Percentiles rank a stretch among this genome's conserved stretches.
These are phyloP conservation scores for Globodera ellingtonae DNA, from an alignment of 1,140 invertebrate genomes.

Conservation along the genomic window DNA sequence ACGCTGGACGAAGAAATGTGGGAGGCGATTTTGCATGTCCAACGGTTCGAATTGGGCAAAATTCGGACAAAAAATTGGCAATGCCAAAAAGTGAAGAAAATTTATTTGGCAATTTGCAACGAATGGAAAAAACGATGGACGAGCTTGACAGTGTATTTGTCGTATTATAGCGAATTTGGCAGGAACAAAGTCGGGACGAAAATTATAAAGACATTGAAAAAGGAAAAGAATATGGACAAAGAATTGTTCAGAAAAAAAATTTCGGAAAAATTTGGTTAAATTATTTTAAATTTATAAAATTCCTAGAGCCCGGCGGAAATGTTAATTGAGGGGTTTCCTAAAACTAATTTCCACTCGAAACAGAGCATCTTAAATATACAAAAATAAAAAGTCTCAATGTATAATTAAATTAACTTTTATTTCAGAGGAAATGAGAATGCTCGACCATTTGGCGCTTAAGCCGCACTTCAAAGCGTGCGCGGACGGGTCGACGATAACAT, in stretches of 20 bases:
- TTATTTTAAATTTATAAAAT: too few relatives aligned
- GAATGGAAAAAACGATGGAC: not conserved
- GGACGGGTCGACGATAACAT: not conserved
- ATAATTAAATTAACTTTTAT: too few relatives aligned
- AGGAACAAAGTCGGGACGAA: too few relatives aligned
- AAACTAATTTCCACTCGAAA: too few relatives aligned
- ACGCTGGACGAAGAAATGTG: not conserved
- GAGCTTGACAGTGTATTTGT: not conserved
- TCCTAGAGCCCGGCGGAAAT: too few relatives aligned
- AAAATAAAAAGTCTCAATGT: too few relatives aligned
- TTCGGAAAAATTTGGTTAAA: too few relatives aligned
- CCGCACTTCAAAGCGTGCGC: not conserved
- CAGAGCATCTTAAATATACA: too few relatives aligned
- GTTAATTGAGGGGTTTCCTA: too few relatives aligned
- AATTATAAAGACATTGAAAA: too few relatives aligned
- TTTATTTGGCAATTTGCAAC: not conserved
- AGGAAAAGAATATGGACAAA: too few relatives aligned
- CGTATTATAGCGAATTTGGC: not conserved
- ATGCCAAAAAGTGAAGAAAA: not conserved
- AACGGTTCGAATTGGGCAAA: not conserved
- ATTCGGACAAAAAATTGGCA: not conserved
- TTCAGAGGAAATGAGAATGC: not conserved
- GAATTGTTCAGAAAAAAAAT: too few relatives aligned
- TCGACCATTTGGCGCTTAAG: not conserved
- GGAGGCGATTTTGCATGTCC: not conserved